Base-by-base conservation (phyloP, 2,797 vertebrate genomes). In the Pseudopleuronectes americanus region DNA sequence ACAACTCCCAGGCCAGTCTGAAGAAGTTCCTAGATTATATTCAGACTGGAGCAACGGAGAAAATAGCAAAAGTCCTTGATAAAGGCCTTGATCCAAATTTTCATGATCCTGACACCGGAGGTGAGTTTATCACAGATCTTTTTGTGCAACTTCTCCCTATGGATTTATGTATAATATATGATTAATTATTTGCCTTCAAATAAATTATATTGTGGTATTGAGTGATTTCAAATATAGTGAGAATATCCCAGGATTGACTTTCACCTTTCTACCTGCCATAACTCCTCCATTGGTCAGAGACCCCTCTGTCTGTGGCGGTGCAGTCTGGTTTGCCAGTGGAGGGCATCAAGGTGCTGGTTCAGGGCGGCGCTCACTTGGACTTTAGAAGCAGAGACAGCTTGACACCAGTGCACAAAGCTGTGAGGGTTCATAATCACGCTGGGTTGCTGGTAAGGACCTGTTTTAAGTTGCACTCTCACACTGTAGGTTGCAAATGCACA, bases 41-140 rank as follows among this genome's bases (percentile, higher is more conserved):
- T 80, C 95, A 96, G 78, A 94, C 92, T 0, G 95, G 95, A 68
- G 89, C 95, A 0, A 80, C 95, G 0, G 97, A 98, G 63, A 97
- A 97, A 90, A 93, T 97, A 77, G 92, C 92, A 0, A 94, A 97
- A 83, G 91, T 97, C 72, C 93, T 97, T 16, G 96, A 97, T 64
- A 97, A 97, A 91, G 96, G 97, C 68, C 95, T 98, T 12, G 97
- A 98, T 89, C 95, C 97, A 64, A 97, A 98, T 79, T 98, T 96
- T 71, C 96, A 97, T 1, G 96, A 97, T 89, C 94, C 95, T 0
- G 97, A 97, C 79, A 96, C 71, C 0, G 97, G 97, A 92, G 97
- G 97, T 98, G 83, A 91, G 93, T 71, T 65, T 41, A 16, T n/a
- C 14, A 17, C 5, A 14, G 17, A 9, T 23, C 21, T n/a, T 13